phyloP scores from a whole-genome alignment of 2,113 vertebrate species.

The Orycteropus afer region DNA sequence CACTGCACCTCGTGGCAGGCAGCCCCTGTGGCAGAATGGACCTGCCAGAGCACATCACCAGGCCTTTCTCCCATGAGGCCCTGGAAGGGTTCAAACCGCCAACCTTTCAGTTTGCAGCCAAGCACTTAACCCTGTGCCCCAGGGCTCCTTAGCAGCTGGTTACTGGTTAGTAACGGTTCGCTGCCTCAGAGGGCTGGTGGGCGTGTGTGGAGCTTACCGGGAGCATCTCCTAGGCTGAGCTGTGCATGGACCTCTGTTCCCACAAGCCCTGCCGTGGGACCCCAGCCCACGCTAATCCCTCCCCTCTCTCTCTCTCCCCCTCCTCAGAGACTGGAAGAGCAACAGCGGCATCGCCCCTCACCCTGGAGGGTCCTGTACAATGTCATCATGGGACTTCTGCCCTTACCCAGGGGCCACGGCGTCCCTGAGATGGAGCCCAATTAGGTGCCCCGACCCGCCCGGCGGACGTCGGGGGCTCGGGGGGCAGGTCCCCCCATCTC shows the following conservation, averaged over 20 bases:
- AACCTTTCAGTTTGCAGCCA: too few relatives aligned
- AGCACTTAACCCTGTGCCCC: neutral
- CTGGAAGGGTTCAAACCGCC: neutral
- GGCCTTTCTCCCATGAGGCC: neutral
- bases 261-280: fast-evolving
- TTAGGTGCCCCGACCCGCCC: conserved; percentile 72
- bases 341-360: conserved; percentile 68
- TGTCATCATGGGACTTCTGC: conserved; percentile 78
- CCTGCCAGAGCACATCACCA: neutral
- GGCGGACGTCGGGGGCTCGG: conserved; percentile 53
- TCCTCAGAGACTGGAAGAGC: conserved; percentile 77
- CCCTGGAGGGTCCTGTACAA: conserved; percentile 81
- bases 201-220: neutral
- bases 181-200: neutral
- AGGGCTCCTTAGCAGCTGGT: too few relatives aligned
- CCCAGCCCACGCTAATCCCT: neutral
- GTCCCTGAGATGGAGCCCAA: conserved; percentile 77
- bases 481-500: conserved; percentile 77
- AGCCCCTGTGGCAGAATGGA: too few relatives aligned
- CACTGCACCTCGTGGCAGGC: too few relatives aligned
- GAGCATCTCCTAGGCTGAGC: neutral
- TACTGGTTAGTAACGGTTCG: neutral
- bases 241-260: neutral
- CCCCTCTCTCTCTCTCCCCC: neutral
- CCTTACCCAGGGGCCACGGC: conserved; percentile 69